Percentiles rank a stretch among this genome's conserved stretches.
These are phyloP conservation scores for Trochalopteron elliotii DNA, from an alignment of 2,113 vertebrate genomes.

Conservation along the genomic window DNA sequence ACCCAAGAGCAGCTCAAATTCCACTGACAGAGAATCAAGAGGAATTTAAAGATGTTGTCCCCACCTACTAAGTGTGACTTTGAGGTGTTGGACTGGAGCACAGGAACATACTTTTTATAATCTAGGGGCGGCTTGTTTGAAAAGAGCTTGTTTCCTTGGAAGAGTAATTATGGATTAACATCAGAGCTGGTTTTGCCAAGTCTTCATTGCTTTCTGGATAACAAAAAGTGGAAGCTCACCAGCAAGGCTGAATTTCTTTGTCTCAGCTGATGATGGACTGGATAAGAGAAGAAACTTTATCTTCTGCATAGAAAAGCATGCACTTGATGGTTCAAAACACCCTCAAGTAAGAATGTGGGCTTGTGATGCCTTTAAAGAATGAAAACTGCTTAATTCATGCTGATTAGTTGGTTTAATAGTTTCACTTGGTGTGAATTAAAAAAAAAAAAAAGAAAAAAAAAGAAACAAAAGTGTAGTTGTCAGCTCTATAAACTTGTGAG, in stretches of 20 bases:
- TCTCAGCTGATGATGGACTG: not conserved
- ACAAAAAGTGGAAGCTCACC: not conserved
- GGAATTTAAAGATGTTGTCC: not conserved
- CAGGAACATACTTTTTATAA: not conserved
- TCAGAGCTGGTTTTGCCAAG: not conserved
- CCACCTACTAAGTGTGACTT: not conserved
- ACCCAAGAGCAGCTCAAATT: not conserved
- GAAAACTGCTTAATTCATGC: not conserved
- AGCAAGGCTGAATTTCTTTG: not conserved
- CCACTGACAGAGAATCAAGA: not conserved
- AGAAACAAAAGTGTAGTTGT: not conserved
- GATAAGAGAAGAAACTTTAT: not conserved
- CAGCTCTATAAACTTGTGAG: not conserved
- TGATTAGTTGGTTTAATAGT: not conserved
- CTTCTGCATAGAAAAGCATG: not conserved
- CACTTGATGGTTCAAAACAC: not conserved
- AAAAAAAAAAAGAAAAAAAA: not conserved
- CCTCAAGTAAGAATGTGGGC: not conserved
- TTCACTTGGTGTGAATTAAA: not conserved
- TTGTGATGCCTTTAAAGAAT: not conserved
- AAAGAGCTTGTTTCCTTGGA: not conserved
- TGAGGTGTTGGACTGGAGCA: not conserved
- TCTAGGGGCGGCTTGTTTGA: not conserved
- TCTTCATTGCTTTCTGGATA: not conserved
- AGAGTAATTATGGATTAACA: not conserved